Evolutionary conservation across 2,888 invertebrate genomes (phyloP).

Genomic region (Mythimna loreyi): DNA sequence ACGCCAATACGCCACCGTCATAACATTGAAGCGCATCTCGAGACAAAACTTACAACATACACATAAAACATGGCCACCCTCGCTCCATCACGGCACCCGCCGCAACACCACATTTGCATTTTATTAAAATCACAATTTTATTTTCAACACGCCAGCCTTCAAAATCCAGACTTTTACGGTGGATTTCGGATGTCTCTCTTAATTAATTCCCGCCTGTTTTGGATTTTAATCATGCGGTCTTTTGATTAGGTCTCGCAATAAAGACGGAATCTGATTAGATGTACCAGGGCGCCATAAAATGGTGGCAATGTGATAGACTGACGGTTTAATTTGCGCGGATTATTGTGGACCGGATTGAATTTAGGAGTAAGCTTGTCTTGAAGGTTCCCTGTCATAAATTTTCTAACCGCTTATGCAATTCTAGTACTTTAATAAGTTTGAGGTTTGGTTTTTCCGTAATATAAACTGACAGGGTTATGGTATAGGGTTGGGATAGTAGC

Average conservation of each 20-base stretch:
- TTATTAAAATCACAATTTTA: conserved; percentile 89
- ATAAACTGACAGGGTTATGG: conserved; percentile 14
- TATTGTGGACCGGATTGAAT: conserved; percentile 35
- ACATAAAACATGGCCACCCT: conserved; percentile 58
- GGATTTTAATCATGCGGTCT: conserved; percentile 71
- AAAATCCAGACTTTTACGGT: conserved; percentile 63
- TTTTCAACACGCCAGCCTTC: conserved; percentile 73
- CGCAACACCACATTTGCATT: conserved; percentile 85
- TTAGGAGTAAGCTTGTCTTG: conserved; percentile 16
- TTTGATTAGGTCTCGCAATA: conserved; percentile 65
- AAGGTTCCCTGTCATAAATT: neutral
- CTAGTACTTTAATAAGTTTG: conserved; percentile 8
- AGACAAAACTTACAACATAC: conserved; percentile 50
- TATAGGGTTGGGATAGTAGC: conserved; percentile 5
- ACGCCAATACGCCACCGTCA: conserved; percentile 19
- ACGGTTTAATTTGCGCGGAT: conserved; percentile 54
- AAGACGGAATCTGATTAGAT: conserved; percentile 62
- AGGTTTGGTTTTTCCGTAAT: conserved; percentile 9
- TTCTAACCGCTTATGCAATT: conserved; percentile 4
- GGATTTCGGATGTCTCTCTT: conserved; percentile 66
- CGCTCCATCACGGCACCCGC: conserved; percentile 72
- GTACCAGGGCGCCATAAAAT: conserved; percentile 58
- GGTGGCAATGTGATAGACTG: conserved; percentile 52
- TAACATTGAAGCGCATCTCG: conserved; percentile 43
- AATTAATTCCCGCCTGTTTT: conserved; percentile 72